phyloP scores from a whole-genome alignment of 2,113 vertebrate species.

The Rhadina sibilatrix region DNA sequence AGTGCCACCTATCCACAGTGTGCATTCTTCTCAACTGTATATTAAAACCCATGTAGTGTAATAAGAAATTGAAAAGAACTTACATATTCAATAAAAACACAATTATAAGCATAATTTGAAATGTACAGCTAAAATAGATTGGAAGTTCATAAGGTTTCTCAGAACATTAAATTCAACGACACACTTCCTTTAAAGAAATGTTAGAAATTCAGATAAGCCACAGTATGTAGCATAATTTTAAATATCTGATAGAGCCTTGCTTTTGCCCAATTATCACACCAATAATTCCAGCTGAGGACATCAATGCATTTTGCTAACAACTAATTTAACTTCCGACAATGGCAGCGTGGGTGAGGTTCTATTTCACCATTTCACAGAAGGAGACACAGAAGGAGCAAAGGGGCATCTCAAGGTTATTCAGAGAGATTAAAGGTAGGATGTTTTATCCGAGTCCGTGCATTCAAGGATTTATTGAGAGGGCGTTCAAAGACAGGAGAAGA shows the following conservation, averaged over 20 bases:
- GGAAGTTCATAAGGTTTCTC: neutral
- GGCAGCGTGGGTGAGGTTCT: neutral
- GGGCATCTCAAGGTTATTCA: neutral
- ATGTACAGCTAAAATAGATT: conserved; percentile 13
- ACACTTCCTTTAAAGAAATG: conserved; percentile 12
- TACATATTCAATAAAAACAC: conserved; percentile 28
- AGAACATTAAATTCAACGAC: conserved; percentile 32
- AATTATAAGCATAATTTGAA: conserved; percentile 23
- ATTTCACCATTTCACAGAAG: neutral
- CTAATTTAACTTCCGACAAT: neutral
- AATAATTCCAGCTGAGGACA: neutral
- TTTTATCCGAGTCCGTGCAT: neutral
- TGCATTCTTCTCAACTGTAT: conserved; percentile 12
- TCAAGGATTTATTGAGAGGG: neutral
- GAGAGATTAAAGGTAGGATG: neutral
- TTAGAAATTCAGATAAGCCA: conserved; percentile 7
- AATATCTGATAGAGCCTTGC: neutral
- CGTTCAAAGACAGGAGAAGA: neutral
- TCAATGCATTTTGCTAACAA: neutral
- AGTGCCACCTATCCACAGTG: neutral
- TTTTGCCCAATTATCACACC: conserved; percentile 6
- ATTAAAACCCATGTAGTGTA: neutral
- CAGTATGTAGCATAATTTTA: neutral
- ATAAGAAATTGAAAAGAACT: conserved; percentile 16
- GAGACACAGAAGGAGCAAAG: neutral